Evolutionary conservation across 2,113 vertebrate genomes (phyloP).

Genomic region (Asarcornis scutulata): DNA sequence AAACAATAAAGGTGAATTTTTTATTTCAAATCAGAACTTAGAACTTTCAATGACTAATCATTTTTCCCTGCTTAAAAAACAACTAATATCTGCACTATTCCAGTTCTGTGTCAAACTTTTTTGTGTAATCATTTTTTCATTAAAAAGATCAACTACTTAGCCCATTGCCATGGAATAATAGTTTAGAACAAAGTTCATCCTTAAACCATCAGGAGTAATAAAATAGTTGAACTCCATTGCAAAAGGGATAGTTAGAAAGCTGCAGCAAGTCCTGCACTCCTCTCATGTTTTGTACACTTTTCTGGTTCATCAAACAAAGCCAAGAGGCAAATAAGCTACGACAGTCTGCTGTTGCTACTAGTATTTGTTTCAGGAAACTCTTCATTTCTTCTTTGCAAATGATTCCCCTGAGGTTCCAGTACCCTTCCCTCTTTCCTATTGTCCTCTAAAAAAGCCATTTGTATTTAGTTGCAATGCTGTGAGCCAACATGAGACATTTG

Average conservation of each 20-base stretch:
- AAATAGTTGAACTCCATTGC: neutral
- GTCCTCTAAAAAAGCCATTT: neutral
- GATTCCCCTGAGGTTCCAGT: neutral
- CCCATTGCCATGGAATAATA: neutral
- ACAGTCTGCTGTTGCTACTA: neutral
- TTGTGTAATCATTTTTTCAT: neutral
- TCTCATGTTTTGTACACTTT: neutral
- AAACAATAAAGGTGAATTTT: neutral
- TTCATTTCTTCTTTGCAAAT: neutral
- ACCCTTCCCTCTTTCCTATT: neutral
- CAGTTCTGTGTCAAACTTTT: neutral
- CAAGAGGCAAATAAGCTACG: neutral
- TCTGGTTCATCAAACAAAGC: neutral
- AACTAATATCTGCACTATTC: neutral
- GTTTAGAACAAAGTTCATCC: constrained; percentile 9
- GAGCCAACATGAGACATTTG: neutral
- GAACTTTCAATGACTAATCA: neutral
- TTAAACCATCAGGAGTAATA: constrained; percentile 27
- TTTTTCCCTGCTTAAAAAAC: neutral
- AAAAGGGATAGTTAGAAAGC: neutral
- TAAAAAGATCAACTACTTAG: constrained; percentile 1
- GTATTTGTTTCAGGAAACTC: neutral
- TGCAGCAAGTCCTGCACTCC: neutral
- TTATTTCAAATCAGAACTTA: constrained; percentile 2
- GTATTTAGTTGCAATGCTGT: neutral